A percentile compares a stretch with the other conserved stretches of the same genome.
phyloP scores from a whole-genome alignment of 2,888 invertebrate species.

The Cinara cedri region DNA sequence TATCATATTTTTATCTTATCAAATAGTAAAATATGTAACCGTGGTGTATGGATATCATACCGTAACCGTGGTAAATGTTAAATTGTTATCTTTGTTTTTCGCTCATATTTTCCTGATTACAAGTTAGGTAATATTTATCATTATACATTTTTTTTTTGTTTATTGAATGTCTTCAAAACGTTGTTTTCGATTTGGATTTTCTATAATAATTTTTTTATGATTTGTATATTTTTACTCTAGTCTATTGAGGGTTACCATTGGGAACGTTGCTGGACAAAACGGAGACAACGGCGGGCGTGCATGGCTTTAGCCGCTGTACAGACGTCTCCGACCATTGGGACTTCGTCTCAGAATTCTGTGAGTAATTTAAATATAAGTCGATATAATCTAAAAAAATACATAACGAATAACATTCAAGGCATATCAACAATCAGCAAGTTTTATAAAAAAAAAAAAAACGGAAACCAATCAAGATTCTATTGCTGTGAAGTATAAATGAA shows the following conservation, averaged over 20 bases:
- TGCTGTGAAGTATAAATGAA: background rate
- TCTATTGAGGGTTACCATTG: slow-evolving; percentile 14
- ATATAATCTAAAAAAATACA: too few relatives aligned
- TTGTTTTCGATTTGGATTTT: background rate
- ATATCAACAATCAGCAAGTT: too few relatives aligned
- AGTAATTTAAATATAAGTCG: background rate
- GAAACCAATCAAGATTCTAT: too few relatives aligned
- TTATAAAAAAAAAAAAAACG: too few relatives aligned
- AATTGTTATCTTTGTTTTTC: slow-evolving; percentile 23
- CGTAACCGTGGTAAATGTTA: background rate
- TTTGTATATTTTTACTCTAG: background rate
- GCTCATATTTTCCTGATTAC: slow-evolving; percentile 44
- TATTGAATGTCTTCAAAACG: background rate
- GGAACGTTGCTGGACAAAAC: slow-evolving; percentile 15
- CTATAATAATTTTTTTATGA: background rate
- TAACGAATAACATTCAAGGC: too few relatives aligned
- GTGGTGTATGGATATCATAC: background rate
- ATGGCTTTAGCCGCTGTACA: slow-evolving; percentile 54
- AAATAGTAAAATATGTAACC: background rate
- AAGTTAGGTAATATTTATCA: slow-evolving; percentile 1
- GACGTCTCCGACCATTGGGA: slow-evolving; percentile 54
- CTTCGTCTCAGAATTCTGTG: slow-evolving; percentile 46
- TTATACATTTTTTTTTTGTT: too few relatives aligned
- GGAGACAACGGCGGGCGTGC: slow-evolving; percentile 35
- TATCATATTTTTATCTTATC: too few relatives aligned